Base-by-base conservation (phyloP, 2,113 vertebrate genomes). In the Bombycilla garrulus region DNA sequence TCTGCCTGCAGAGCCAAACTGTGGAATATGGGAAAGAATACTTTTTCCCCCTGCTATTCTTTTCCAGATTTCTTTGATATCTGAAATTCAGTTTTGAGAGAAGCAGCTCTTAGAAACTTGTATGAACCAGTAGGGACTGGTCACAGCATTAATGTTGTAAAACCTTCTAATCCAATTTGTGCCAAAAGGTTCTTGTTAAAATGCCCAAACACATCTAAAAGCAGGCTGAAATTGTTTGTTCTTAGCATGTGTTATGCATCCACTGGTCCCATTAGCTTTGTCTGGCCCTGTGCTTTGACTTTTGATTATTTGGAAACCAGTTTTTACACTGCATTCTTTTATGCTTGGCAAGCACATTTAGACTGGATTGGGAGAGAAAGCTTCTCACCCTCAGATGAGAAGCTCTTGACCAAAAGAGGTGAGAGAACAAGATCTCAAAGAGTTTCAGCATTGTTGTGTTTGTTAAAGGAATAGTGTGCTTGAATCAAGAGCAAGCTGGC, bases 1-100 rank as follows among this genome's bases (percentile, higher is more conserved):
- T 83, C 36, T 94, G 69, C 74, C 24, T 80, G 24, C 84, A 96
- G 91, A 95, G 72, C 35, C 76, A 92, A 53, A 96, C 96, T 76
- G 93, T 9, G 44, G 95, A 96, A 96, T 77, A 94, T 44, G 88
- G 92, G 92, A 96, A 97, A 96, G 91, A 94, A n/a, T 19, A 62
- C 20, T 31, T 53, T 69, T 26, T 50, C 14, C 53, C 70, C 33
- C 65, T 85, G 38, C 56, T 94, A 83, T 64, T 95, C 66, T 79
- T 29, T 42, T 61, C 62, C 10, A 58, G 23, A 22, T 53, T n/a
- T 57, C 35, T 92, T 73, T 91, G 57, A 81, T 79, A 80, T 23
- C 35, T 76, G 66, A 86, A 93, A 74, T 88, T 67, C 53, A 40
- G 24, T 84, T 92, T 26, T 60, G 38, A 71, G 40, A 88, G 45